Evolutionary conservation across 2,797 vertebrate species (phyloP).

Genomic region (Gouania willdenowi): DNA sequence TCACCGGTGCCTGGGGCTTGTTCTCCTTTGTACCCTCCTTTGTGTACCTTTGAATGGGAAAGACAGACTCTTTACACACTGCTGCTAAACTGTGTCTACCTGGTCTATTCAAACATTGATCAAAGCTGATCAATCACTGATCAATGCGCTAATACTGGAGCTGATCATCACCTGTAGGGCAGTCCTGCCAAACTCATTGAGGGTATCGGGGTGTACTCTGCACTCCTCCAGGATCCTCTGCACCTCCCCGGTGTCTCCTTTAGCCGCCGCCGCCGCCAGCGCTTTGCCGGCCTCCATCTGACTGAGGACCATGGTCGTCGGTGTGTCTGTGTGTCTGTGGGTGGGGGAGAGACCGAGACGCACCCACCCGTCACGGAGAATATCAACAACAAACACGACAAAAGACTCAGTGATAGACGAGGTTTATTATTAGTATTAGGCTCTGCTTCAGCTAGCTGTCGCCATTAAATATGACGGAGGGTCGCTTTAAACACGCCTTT

Average conservation of each 20-base stretch:
- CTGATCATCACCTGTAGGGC: slow-evolving; percentile 81
- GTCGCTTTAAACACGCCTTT: background rate
- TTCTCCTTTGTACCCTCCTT: too few relatives aligned
- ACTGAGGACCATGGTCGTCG: slow-evolving; percentile 77
- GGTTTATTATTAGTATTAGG: too few relatives aligned
- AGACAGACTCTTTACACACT: too few relatives aligned
- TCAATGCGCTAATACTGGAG: background rate
- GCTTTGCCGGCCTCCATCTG: slow-evolving; percentile 78
- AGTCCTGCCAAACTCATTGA: slow-evolving; percentile 84
- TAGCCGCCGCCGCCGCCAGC: slow-evolving; percentile 83
- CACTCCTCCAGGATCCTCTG: slow-evolving; percentile 82
- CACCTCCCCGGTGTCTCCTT: slow-evolving; percentile 77
- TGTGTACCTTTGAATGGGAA: too few relatives aligned
- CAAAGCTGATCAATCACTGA: too few relatives aligned
- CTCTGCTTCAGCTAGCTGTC: slow-evolving; percentile 26
- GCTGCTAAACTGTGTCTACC: too few relatives aligned
- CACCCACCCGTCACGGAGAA: background rate
- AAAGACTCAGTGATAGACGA: background rate
- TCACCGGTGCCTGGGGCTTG: too few relatives aligned
- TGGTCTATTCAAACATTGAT: too few relatives aligned
- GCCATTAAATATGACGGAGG: slow-evolving; percentile 29
- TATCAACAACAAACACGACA: background rate
- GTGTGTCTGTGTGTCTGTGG: slow-evolving; percentile 23
- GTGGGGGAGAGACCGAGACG: too few relatives aligned
- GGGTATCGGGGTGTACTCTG: slow-evolving; percentile 79